These are phyloP conservation scores for Margarornis squamiger DNA, from an alignment of 2,797 vertebrate species.

Conservation along the genomic window DNA sequence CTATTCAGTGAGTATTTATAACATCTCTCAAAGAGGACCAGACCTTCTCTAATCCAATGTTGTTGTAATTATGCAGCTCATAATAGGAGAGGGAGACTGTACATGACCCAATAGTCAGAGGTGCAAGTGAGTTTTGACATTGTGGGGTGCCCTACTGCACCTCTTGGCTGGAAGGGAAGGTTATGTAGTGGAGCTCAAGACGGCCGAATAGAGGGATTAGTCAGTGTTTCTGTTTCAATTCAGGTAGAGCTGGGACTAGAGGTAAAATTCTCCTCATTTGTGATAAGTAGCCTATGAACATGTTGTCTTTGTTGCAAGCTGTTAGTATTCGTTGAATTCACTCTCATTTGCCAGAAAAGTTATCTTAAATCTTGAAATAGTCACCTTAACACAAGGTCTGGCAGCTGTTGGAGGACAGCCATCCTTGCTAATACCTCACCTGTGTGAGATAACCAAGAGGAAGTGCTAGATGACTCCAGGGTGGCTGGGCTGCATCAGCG, in stretches of 20 bases:
- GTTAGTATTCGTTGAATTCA: background rate
- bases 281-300: background rate
- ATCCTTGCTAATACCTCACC: background rate
- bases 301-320: accelerated
- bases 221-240: background rate
- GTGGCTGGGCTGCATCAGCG: background rate
- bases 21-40: background rate
- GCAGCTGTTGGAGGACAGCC: background rate
- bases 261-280: background rate
- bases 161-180: background rate
- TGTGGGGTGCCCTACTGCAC: background rate
- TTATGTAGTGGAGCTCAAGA: background rate
- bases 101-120: background rate
- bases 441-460: background rate
- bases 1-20: background rate
- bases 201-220: background rate
- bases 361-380: background rate
- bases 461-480: background rate
- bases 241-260: background rate
- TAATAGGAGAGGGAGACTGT: background rate
- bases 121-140: background rate
- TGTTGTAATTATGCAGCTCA: background rate
- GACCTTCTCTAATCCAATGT: background rate
- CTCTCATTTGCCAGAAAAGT: background rate
- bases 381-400: background rate